Conservation (phyloP, 1,140 invertebrate species). For the Papilio dardanus region DNA sequence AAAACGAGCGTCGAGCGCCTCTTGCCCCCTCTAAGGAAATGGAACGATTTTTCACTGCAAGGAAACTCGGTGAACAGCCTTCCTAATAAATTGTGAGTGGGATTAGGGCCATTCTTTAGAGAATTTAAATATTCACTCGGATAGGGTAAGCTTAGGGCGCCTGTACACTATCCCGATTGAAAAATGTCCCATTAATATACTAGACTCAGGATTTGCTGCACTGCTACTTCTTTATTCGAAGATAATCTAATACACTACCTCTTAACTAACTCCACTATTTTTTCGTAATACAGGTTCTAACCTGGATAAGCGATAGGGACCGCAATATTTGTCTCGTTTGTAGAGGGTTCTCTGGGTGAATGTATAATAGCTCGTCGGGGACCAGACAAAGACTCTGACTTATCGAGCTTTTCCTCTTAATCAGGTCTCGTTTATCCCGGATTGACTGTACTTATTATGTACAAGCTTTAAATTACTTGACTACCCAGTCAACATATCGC, state of each 20-base stretch:
- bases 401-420: too few relatives aligned
- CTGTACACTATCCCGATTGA: constrained; percentile 16
- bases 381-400: too few relatives aligned
- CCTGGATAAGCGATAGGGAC: too few relatives aligned
- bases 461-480: too few relatives aligned
- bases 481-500: too few relatives aligned
- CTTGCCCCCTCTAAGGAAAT: constrained; percentile 63
- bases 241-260: neutral
- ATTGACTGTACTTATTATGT: too few relatives aligned
- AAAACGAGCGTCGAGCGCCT: constrained; percentile 62
- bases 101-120: constrained; percentile 63
- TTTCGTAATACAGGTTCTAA: neutral
- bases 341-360: too few relatives aligned
- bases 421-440: too few relatives aligned
- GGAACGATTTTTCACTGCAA: constrained; percentile 74
- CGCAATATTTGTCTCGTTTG: too few relatives aligned
- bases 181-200: constrained; percentile 23
- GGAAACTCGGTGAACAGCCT: constrained; percentile 59
- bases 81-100: constrained; percentile 68
- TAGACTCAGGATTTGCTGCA: constrained; percentile 2
- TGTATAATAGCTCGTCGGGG: too few relatives aligned
- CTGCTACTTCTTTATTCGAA: neutral
- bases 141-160: constrained; percentile 44
- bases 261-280: neutral
- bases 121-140: constrained; percentile 60